These are phyloP conservation scores for Hypanus sabinus DNA, from an alignment of 2,113 vertebrate species.

Conservation along the genomic window DNA sequence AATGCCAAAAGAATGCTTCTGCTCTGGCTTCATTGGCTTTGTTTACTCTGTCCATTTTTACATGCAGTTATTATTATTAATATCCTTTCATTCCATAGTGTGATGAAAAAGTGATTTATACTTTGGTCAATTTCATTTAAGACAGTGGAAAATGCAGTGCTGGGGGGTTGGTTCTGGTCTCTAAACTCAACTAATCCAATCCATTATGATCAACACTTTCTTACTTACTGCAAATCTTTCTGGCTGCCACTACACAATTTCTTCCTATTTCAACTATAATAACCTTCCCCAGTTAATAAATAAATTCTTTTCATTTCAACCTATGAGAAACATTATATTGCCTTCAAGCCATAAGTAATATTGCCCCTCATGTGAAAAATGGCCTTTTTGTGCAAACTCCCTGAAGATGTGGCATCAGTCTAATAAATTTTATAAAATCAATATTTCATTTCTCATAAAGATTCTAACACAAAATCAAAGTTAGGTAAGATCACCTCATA, in stretches of 20 bases:
- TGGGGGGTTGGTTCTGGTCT: neutral
- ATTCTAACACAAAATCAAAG: neutral
- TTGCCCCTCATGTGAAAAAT: neutral
- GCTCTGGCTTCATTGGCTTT: too few relatives aligned
- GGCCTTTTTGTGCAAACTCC: neutral
- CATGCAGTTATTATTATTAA: neutral
- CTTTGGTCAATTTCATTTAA: neutral
- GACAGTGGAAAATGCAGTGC: too few relatives aligned
- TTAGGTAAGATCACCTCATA: neutral
- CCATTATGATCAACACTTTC: neutral
- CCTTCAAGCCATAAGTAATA: neutral
- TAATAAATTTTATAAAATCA: constrained; percentile 15
- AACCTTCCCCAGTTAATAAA: neutral
- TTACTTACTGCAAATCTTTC: neutral
- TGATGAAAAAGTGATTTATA: neutral
- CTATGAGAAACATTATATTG: neutral
- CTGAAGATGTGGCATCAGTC: neutral
- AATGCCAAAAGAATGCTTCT: too few relatives aligned
- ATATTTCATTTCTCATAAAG: neutral
- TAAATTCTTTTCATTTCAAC: constrained; percentile 11
- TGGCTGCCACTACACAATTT: neutral
- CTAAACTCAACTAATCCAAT: neutral
- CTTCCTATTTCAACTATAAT: neutral
- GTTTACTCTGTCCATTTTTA: neutral
- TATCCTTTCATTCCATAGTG: neutral